Evolutionary conservation across 2,113 vertebrate species (phyloP), one percentile per base, ranked within the genome.

Genomic region (Azemiops feae): DNA sequence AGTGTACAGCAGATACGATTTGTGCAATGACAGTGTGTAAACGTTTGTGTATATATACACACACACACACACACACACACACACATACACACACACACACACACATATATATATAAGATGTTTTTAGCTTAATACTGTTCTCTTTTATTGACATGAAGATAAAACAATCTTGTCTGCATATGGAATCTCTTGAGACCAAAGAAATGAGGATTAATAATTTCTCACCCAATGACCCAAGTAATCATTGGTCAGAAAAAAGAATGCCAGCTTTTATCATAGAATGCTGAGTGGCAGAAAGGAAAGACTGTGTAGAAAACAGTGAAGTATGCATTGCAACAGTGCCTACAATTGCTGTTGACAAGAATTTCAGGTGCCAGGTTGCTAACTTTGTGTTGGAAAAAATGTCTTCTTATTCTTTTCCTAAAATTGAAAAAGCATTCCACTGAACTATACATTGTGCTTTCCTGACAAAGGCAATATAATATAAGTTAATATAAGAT

Each of bases 1-100:
- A 3, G 0, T 53, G 10, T 1, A 0, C 0, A 18, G 2, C n/a
- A 89, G 1, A 25, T 52, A 39, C 9, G 55, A 43, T 34, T n/a
- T 54, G 23, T 85, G 16, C 64, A 74, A 43, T 85, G 50, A 22
- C 25, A 45, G 3, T 85, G 25, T 27, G 18, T 81, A 81, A 81
- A 43, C 0, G 1, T 43, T 43, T 81, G 74, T 43, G n/a, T n/a
- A n/a, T n/a, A n/a, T n/a, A n/a, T n/a, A n/a, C n/a, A n/a, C n/a
- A n/a, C n/a, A n/a, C n/a, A n/a, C n/a, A n/a, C n/a, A n/a, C n/a
- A n/a, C n/a, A n/a, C n/a, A n/a, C n/a, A n/a, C n/a, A n/a, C n/a
- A n/a, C n/a, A n/a, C n/a, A n/a, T n/a, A n/a, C n/a, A n/a, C n/a
- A n/a, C n/a, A n/a, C n/a, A n/a, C n/a, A n/a, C n/a, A n/a, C n/a